Percentiles rank a stretch among this genome's conserved stretches.
Conservation (phyloP, 2,888 invertebrate genomes). For the Tachina fera region DNA sequence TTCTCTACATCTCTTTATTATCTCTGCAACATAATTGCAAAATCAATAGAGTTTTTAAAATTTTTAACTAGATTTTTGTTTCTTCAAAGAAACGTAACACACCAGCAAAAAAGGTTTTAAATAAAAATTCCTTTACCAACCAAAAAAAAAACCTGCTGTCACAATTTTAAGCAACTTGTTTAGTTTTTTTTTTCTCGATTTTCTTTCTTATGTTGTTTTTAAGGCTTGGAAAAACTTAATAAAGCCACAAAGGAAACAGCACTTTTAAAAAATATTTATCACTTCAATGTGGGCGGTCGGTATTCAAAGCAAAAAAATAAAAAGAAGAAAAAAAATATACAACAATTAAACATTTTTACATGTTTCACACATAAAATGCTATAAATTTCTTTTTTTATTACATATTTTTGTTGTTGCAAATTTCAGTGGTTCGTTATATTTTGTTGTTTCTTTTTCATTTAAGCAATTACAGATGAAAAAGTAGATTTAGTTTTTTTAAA, state of each 20-base stretch:
- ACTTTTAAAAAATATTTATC: conserved; percentile 58
- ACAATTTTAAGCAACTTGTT: conserved; percentile 31
- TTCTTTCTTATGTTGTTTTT: neutral
- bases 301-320: conserved; percentile 28
- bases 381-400: conserved; percentile 55
- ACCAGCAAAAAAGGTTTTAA: neutral
- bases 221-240: conserved; percentile 6
- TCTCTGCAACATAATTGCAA: neutral
- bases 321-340: conserved; percentile 6
- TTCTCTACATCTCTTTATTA: neutral
- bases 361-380: conserved; percentile 64
- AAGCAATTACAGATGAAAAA: conserved; percentile 1
- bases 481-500: conserved; percentile 12
- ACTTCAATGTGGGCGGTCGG: conserved; percentile 68
- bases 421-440: conserved; percentile 14
- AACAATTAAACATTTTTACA: conserved; percentile 67
- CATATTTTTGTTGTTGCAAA: conserved; percentile 22
- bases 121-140: conserved; percentile 4
- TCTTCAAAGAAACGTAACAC: neutral
- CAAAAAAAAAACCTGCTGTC: conserved; percentile 31
- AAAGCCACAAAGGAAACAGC: conserved; percentile 22
- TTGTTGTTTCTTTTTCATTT: neutral
- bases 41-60: neutral
- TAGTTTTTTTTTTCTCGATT: conserved; percentile 26
- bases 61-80: neutral